Evolutionary conservation across 2,797 vertebrate species (phyloP), one percentile per base, ranked within the genome.

Genomic region (Rachycentron canadum): DNA sequence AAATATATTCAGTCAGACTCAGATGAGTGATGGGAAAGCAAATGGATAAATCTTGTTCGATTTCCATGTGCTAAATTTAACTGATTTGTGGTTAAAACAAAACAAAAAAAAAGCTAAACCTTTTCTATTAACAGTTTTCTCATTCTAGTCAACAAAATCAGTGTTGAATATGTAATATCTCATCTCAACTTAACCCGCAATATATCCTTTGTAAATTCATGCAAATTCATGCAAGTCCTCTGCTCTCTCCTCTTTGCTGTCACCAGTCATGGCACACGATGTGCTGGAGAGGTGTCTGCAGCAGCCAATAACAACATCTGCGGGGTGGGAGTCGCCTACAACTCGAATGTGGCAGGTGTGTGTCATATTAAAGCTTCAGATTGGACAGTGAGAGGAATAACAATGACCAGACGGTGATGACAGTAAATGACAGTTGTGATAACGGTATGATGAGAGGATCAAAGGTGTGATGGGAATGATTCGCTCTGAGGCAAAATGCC

Each of bases 231-330:
- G 74, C 80, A 82, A 84, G 90, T 84, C 65, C 66, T 65, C 34
- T 66, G 43, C 69, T 74, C 36, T 83, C 26, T 76, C 25, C 67
- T 84, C 78, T 72, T 78, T 69, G 61, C 41, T 76, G 66, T 85
- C 86, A 72, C 38, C 90, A 99, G 98, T 94, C 98, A 99, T 0
- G 98, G 98, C 70, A 99, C 98, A 1, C 95, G 98, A 55, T 99
- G 98, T 91, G 98, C 98, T 0, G 98, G 98, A 69, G 98, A 99
- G 91, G 98, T 99, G 58, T 99, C 98, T 65, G 98, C 98, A 0
- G 96, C 97, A 40, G 97, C 98, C 87, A 99, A 99, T 93, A 99
- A 99, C 94, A 97, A 99, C 89, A 99, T 99, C 90, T 99, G 98
- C 21, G 98, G 98, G 0, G 97, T 99, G 63, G 98, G 98, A 72